phyloP scores from a whole-genome alignment of 2,888 invertebrate species.

The Athripsodes cinereus region DNA sequence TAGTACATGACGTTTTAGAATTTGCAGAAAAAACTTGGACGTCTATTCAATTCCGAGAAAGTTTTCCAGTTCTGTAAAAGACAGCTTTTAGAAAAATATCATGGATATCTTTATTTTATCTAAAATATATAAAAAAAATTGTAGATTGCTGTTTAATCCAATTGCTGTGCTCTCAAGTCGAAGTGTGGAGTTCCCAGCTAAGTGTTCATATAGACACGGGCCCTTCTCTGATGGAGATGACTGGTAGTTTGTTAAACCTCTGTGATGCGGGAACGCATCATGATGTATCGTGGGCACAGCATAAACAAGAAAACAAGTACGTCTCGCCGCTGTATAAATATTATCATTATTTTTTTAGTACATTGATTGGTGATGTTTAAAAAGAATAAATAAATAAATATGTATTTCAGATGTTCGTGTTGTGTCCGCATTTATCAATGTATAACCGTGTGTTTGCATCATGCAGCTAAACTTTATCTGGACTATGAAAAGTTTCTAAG shows the following conservation, averaged over 20 bases:
- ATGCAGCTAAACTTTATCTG: constrained; percentile 33
- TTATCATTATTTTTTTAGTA: background rate
- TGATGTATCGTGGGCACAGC: constrained; percentile 6
- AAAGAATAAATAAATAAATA: too few relatives aligned
- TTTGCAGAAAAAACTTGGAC: too few relatives aligned
- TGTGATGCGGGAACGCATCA: constrained; percentile 4
- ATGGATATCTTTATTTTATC: too few relatives aligned
- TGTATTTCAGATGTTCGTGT: constrained; percentile 41
- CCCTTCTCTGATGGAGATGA: background rate
- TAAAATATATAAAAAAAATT: too few relatives aligned
- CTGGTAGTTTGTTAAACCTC: constrained; percentile 8
- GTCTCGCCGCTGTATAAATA: background rate
- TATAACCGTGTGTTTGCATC: constrained; percentile 37
- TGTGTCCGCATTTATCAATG: constrained; percentile 36
- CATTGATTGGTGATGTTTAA: too few relatives aligned
- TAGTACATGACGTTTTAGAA: too few relatives aligned
- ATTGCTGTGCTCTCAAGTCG: constrained; percentile 36
- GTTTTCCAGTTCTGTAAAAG: too few relatives aligned
- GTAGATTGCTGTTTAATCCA: constrained; percentile 43
- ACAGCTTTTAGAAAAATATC: too few relatives aligned
- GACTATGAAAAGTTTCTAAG: constrained; percentile 6
- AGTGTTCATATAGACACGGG: background rate
- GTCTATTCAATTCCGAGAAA: too few relatives aligned
- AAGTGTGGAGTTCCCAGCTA: constrained; percentile 28
- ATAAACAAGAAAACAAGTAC: constrained; percentile 10